Percentiles rank a stretch among this genome's conserved stretches.
Conservation (phyloP, 1,140 invertebrate genomes). For the Drosophila miranda region DNA sequence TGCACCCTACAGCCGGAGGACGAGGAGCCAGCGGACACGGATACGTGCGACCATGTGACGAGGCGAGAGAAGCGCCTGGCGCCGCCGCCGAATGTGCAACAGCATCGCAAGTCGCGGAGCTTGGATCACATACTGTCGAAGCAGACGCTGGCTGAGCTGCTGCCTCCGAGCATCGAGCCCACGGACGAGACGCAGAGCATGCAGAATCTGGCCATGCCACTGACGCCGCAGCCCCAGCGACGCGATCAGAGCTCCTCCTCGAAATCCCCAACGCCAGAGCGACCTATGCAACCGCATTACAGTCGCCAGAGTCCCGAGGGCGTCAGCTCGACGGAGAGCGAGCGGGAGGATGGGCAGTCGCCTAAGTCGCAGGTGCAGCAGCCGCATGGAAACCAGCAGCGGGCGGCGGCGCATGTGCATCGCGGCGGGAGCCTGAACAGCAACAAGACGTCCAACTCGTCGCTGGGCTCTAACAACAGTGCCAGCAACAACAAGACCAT, state of each 20-base stretch:
- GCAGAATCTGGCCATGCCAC: constrained; percentile 78
- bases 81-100: constrained; percentile 58
- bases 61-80: constrained; percentile 63
- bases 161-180: constrained; percentile 56
- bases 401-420: constrained; percentile 75
- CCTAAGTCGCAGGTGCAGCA: constrained; percentile 4
- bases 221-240: constrained; percentile 66
- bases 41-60: constrained; percentile 35
- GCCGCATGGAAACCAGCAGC: constrained; percentile 59
- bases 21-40: constrained; percentile 4
- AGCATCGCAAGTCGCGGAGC: constrained; percentile 85
- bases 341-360: constrained; percentile 62
- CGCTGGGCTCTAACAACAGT: constrained; percentile 69
- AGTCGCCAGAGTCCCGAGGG: constrained; percentile 75
- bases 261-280: constrained; percentile 64
- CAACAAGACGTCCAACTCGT: constrained; percentile 71
- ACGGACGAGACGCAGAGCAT: constrained; percentile 81
- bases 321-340: constrained; percentile 77
- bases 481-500: constrained; percentile 84
- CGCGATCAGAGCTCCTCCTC: constrained; percentile 60
- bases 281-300: constrained; percentile 19
- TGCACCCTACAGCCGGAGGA: constrained; percentile 71
- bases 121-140: constrained; percentile 86
- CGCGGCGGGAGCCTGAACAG: constrained; percentile 71
- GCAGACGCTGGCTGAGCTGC: constrained; percentile 71